Evolutionary conservation across 2,888 invertebrate genomes (phyloP).

Genomic region (Tupiocoris notatus): DNA sequence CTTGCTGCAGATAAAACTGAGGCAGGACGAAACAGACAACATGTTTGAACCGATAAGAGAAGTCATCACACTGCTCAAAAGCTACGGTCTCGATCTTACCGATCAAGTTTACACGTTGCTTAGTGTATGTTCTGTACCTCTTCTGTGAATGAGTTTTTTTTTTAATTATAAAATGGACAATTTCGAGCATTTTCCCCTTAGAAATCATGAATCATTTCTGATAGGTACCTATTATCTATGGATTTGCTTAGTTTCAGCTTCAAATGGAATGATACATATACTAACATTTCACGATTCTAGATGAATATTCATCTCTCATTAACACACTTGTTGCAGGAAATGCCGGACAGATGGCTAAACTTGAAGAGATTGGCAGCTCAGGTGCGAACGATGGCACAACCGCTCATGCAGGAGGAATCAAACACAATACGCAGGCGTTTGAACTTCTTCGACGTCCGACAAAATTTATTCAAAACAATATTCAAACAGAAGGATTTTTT

Average conservation of each 20-base stretch:
- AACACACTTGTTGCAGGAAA: too few relatives aligned
- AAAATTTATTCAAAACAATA: slow-evolving; percentile 71
- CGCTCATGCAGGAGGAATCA: slow-evolving; percentile 84
- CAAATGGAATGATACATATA: too few relatives aligned
- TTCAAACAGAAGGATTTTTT: slow-evolving; percentile 62
- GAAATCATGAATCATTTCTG: too few relatives aligned
- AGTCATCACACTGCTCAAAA: slow-evolving; percentile 78
- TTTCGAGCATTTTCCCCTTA: too few relatives aligned
- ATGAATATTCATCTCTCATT: too few relatives aligned
- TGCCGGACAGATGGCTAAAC: slow-evolving; percentile 85
- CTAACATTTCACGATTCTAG: too few relatives aligned
- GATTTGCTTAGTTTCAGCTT: too few relatives aligned
- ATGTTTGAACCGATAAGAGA: slow-evolving; percentile 89
- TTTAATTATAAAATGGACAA: too few relatives aligned
- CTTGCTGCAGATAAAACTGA: slow-evolving; percentile 73
- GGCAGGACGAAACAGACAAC: slow-evolving; percentile 72
- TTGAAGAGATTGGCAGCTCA: slow-evolving; percentile 79
- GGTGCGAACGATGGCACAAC: slow-evolving; percentile 81
- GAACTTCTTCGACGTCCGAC: slow-evolving; percentile 73
- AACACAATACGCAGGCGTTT: slow-evolving; percentile 81
- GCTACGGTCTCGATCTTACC: slow-evolving; percentile 83
- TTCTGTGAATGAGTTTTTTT: neutral
- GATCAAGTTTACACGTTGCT: slow-evolving; percentile 70
- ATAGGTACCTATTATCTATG: too few relatives aligned
- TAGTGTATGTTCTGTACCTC: slow-evolving; percentile 59